Conservation (phyloP, 2,797 vertebrate species). For the Helostoma temminkii region DNA sequence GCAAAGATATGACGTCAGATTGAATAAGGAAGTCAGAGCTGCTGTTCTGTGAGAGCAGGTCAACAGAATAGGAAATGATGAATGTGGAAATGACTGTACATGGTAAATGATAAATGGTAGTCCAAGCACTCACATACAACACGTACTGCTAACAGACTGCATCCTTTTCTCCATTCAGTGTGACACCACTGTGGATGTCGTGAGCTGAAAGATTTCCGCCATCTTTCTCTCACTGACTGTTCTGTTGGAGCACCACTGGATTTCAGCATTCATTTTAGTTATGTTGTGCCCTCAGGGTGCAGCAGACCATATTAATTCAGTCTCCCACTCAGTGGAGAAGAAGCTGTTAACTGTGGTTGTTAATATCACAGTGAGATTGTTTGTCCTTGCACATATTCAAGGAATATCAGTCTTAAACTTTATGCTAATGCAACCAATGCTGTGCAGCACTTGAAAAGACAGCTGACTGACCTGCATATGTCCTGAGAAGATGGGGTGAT, state of each 20-base stretch:
- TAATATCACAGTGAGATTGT: slow-evolving; percentile 16
- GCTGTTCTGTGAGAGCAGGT: not conserved
- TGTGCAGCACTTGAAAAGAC: not conserved
- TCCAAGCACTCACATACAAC: slow-evolving; percentile 8
- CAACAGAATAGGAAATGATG: slow-evolving; percentile 1
- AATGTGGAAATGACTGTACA: slow-evolving; percentile 17
- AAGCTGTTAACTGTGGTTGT: slow-evolving; percentile 22
- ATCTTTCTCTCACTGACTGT: slow-evolving; percentile 33
- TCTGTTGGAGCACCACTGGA: slow-evolving; percentile 1
- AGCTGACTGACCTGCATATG: slow-evolving; percentile 91
- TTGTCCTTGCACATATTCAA: slow-evolving; percentile 11
- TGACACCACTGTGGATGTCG: not conserved
- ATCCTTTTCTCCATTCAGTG: not conserved
- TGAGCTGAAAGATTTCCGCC: slow-evolving; percentile 15
- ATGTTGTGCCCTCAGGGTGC: slow-evolving; percentile 26
- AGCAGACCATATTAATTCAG: slow-evolving; percentile 23
- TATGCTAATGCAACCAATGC: not conserved
- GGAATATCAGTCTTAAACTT: not conserved
- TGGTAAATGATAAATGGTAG: slow-evolving; percentile 17
- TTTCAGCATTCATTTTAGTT: slow-evolving; percentile 47
- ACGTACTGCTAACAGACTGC: not conserved
- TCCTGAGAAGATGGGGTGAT: slow-evolving; percentile 93
- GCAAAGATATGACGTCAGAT: not conserved
- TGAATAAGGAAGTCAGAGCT: not conserved
- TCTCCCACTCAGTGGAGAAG: slow-evolving; percentile 28